Evolutionary conservation across 2,797 vertebrate genomes (phyloP).

Genomic region (Florisuga fusca): DNA sequence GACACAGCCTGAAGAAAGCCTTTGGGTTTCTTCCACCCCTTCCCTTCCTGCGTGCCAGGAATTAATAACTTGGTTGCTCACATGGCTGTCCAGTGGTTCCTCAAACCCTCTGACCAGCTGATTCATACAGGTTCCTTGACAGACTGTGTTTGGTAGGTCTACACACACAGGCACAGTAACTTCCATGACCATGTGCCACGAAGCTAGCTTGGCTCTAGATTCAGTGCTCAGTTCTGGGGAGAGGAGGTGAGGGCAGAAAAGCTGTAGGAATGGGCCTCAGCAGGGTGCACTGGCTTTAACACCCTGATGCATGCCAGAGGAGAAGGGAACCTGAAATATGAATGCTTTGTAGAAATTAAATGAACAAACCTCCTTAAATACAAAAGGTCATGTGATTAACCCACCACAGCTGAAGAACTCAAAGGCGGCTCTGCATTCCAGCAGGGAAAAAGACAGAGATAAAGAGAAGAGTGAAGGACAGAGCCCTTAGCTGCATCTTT

Average conservation of each 20-base stretch:
- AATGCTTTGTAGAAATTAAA: not conserved
- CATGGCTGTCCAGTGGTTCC: not conserved
- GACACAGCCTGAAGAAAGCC: not conserved
- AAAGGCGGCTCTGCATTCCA: not conserved
- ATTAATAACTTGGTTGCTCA: not conserved
- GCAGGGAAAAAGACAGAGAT: not conserved
- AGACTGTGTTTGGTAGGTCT: not conserved
- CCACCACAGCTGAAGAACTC: not conserved
- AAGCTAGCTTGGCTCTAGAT: not conserved
- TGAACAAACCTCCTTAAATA: not conserved
- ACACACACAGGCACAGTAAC: not conserved
- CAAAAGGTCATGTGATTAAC: not conserved
- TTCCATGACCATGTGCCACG: rapidly evolving
- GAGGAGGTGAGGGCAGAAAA: not conserved
- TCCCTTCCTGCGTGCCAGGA: not conserved
- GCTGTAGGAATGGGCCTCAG: not conserved
- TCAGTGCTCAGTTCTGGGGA: not conserved
- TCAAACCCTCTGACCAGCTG: not conserved
- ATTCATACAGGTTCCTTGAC: not conserved
- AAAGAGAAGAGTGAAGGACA: not conserved
- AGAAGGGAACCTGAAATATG: not conserved
- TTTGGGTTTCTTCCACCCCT: not conserved
- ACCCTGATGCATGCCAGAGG: not conserved
- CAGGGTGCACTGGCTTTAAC: not conserved
- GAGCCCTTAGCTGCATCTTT: not conserved